Evolutionary conservation across 2,797 vertebrate genomes (phyloP).

Genomic region (Mionectes olivaceus): DNA sequence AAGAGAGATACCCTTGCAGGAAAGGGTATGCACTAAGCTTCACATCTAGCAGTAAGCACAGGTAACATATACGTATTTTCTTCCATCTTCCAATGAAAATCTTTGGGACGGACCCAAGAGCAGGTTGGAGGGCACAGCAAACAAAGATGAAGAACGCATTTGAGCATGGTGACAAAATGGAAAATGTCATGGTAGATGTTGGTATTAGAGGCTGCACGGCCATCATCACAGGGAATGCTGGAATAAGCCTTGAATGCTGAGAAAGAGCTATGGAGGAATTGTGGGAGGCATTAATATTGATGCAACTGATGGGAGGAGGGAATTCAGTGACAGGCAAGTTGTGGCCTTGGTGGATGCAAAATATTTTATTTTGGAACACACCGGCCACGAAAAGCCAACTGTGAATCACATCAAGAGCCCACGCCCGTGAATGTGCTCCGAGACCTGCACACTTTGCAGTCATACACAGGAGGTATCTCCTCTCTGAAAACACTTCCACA

Average conservation of each 20-base stretch:
- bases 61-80: accelerated
- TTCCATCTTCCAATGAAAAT: not conserved
- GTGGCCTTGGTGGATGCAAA: not conserved
- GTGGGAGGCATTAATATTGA: not conserved
- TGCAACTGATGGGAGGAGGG: not conserved
- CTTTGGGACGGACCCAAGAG: not conserved
- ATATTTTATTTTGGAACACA: not conserved
- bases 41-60: not conserved
- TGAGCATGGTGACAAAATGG: not conserved
- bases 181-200: accelerated
- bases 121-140: not conserved
- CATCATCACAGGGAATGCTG: not conserved
- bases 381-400: not conserved
- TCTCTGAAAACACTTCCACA: not conserved
- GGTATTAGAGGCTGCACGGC: not conserved
- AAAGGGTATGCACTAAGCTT: not conserved
- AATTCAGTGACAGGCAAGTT: not conserved
- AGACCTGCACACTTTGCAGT: accelerated
- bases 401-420: too few relatives aligned
- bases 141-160: accelerated
- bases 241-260: not conserved
- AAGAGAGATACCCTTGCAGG: not conserved
- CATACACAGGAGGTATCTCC: not conserved
- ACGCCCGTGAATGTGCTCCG: not conserved
- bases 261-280: not conserved